Base-by-base conservation (phyloP, 1,140 invertebrate genomes). In the Microplitis demolitor region DNA sequence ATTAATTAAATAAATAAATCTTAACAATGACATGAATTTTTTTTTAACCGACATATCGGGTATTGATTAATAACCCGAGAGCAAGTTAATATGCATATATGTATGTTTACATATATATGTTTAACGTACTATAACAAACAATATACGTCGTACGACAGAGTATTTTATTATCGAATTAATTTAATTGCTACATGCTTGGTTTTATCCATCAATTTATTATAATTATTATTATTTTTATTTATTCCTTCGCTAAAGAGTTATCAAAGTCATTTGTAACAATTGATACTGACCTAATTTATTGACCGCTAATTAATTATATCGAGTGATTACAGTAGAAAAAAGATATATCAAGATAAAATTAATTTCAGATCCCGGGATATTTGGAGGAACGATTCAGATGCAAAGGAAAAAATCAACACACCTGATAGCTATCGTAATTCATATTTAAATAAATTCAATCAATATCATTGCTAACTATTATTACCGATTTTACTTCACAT, bases 281-380 rank as follows among this genome's bases (percentile, higher is more conserved):
- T 5, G 34, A 66, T 64, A 61, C 39, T 63, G 31, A 60, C 60
- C 33, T 24, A 11, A 33, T 58, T 67, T 70, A 34, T 60, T 64
- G 34, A n/a, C 33, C 54, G 31, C 71, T 16, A 64, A 67, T 39
- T 71, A 58, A 53, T 64, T 62, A 53, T 67, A 70, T 35, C 69
- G 33, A 54, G 61, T 69, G 71, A 45, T 45, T 45, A 11, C 4
- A 45, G 39, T 45, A 45, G 61, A 71, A 16, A 62, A 66, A 67
- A 70, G 54, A 67, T 74, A 71, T 70, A 8, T 66, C 66, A 54
- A 60, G 78, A 77, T 80, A 70, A 73, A 82, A 84, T 73, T 80
- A 80, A 83, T 87, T 85, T 82, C 85, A 87, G 86, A 84, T 87
- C 24, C 83, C 84, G 11, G 86, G 86, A 74, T 86, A 83, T 78